Conservation (phyloP, 2,797 vertebrate species). For the Phyllotis vaccarum region DNA sequence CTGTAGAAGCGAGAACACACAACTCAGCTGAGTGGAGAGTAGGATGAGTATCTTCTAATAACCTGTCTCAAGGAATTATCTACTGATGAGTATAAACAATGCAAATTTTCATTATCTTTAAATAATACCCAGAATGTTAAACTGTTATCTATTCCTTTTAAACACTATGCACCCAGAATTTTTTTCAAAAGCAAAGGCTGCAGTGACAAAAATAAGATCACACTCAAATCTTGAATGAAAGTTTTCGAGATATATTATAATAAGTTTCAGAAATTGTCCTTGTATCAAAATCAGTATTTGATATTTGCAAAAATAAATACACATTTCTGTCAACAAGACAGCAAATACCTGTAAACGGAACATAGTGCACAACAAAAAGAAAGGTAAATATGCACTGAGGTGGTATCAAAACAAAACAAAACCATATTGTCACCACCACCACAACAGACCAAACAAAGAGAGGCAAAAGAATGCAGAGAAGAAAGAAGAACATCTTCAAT, state of each 20-base stretch:
- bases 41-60: neutral
- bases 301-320: neutral
- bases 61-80: neutral
- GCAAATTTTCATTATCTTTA: neutral
- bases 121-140: neutral
- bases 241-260: neutral
- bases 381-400: neutral
- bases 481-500: neutral
- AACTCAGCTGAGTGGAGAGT: neutral
- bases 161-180: neutral
- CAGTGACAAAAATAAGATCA: neutral
- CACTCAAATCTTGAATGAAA: neutral
- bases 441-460: neutral
- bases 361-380: neutral
- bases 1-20: neutral
- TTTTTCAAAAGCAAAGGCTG: neutral
- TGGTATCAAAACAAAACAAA: neutral
- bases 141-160: neutral
- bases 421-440: neutral
- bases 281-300: neutral
- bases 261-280: neutral
- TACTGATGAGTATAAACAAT: neutral
- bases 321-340: neutral
- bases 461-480: neutral
- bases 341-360: neutral